Evolutionary conservation across 2,888 invertebrate genomes (phyloP), one percentile per base, ranked within the genome.

Genomic region (Busseola fusca): DNA sequence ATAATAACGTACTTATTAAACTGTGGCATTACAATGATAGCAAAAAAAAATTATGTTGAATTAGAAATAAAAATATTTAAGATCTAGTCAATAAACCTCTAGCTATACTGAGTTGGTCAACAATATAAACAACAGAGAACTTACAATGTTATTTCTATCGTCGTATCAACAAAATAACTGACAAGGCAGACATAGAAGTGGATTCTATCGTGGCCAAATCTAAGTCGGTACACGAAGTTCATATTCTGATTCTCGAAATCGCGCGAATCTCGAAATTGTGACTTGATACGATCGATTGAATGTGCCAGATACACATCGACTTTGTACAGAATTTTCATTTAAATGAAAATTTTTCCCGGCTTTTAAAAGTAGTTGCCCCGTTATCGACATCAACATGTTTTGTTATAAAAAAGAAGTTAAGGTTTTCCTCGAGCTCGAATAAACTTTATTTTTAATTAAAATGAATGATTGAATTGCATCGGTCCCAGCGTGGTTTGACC

Each of bases 221-320:
- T 52, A 34, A 52, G n/a, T 40, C 9, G 2, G 30, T 57, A 63
- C 21, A 30, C 34, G n/a, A 56, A 40, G 18, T 48, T 34, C 21
- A 57, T 57, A 57, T 27, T 59, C 34, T 42, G 34, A 52, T 40
- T 59, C 25, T 30, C 27, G 12, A n/a, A 45, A 64, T 72, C 58
- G 25, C 42, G 3, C 9, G 9, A 18, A 54, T 48, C 40, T 57
- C 7, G 27, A 56, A 30, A 70, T 66, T 42, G 48, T 40, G n/a
- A 60, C 27, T 48, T 42, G 34, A 50, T 64, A 45, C 7, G 27
- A 67, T 52, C 34, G 45, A 67, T 62, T 12, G 27, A 50, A 62
- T 66, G 34, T 50, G 14, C n/a, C 27, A 62, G 56, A 62, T 52
- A 57, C 40, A 48, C 34, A 34, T 40, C 27, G 21, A 30, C 21